Base-by-base conservation (phyloP, 1,140 invertebrate genomes). In the Hormaphis cornu region DNA sequence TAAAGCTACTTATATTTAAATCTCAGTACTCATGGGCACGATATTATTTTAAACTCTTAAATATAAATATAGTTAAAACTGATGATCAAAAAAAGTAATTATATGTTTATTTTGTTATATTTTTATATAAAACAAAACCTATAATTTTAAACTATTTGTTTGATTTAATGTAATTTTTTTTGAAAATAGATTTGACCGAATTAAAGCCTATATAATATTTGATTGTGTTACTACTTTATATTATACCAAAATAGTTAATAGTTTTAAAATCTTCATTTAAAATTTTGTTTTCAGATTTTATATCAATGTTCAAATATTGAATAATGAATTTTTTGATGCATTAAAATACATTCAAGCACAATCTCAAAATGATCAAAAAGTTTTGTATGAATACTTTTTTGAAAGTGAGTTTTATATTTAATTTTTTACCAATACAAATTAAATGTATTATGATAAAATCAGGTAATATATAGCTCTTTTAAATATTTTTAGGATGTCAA, bases 1-100 rank as follows among this genome's bases (percentile, higher is more conserved):
- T 66, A 14, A 66, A 66, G 50, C 50, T 66, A 10, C 61, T 66
- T 24, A 44, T 66, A 9, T 50, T 35, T 48, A 66, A 46, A 66
- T 10, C n/a, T 4, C 18, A 66, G 24, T 66, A 50, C 50, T 66
- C 24, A 35, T 66, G 61, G 61, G 61, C 61, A 16, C 24, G 26
- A 33, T 66, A 33, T 35, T 66, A 50, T 14, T 20, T 66, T 2
- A 33, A 50, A 48, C 44, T 50, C 2, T 22, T 24, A 16, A 66
- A 48, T 14, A 33, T 66, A 1, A 24, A n/a, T 4, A 22, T 50
- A 16, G 14, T 9, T 2, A 24, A 50, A 6, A 33, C 20, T 1
- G 14, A 66, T 5, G 61, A 66, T 48, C 44, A 66, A 1, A 66
- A 66, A 44, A 50, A 66, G 44, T 22, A 37, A 12, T 46, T 12